Evolutionary conservation across 1,140 invertebrate species (phyloP).

Genomic region (Adelges cooleyi): DNA sequence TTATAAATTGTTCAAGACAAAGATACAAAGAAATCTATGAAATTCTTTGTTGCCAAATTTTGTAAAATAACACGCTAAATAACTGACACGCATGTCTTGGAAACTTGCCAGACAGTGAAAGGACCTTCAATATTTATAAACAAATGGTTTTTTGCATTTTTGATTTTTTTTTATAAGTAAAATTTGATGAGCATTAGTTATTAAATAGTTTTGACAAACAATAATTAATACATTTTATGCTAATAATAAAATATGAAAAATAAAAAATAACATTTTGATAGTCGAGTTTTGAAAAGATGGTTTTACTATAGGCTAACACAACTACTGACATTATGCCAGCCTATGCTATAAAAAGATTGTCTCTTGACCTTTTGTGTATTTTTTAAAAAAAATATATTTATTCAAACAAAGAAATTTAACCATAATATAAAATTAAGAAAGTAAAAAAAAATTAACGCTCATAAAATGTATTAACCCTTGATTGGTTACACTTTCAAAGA

Average conservation of each 20-base stretch:
- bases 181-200: not conserved
- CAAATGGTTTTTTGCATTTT: not conserved
- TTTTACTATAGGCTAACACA: too few species aligned
- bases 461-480: too few species aligned
- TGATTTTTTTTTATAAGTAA: not conserved
- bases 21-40: slow-evolving; percentile 15
- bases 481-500: too few species aligned
- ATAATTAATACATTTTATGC: too few species aligned
- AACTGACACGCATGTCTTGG: slow-evolving; percentile 5
- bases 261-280: too few species aligned
- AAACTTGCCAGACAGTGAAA: slow-evolving; percentile 9
- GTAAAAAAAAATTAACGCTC: too few species aligned
- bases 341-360: slow-evolving; percentile 26
- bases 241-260: too few species aligned
- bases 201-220: too few species aligned
- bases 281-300: too few species aligned
- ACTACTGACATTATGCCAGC: slow-evolving; percentile 7
- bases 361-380: slow-evolving; percentile 19
- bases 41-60: slow-evolving; percentile 17
- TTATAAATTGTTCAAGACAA: slow-evolving; percentile 24
- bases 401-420: too few species aligned
- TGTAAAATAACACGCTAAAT: slow-evolving; percentile 18
- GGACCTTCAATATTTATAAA: slow-evolving; percentile 24
- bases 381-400: too few species aligned
- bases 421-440: too few species aligned